A percentile compares a stretch with the other conserved stretches of the same genome.
Conservation (phyloP, 2,797 vertebrate genomes). For the Rhabdophis nuchalis region DNA sequence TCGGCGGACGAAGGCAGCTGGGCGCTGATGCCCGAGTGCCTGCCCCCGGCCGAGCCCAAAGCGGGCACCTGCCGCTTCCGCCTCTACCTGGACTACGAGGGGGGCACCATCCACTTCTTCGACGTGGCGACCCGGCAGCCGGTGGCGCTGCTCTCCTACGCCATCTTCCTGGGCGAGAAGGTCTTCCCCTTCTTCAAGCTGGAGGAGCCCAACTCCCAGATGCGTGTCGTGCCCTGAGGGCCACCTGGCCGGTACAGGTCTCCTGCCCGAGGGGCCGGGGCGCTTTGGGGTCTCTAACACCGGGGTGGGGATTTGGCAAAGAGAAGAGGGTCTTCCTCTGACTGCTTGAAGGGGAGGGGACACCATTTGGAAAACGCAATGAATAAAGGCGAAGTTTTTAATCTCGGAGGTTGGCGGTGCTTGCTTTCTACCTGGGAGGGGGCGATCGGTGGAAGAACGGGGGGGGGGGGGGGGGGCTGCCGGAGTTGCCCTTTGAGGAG, state of each 20-base stretch:
- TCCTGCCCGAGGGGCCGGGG: too few relatives aligned
- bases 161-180: not conserved
- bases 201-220: not conserved
- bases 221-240: not conserved
- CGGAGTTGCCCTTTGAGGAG: not conserved
- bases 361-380: not conserved
- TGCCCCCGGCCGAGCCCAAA: not conserved
- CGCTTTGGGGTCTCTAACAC: not conserved
- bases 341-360: not conserved
- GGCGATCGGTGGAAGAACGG: accelerated
- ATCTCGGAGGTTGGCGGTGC: accelerated
- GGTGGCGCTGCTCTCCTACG: not conserved
- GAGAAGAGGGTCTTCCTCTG: not conserved
- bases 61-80: accelerated
- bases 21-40: not conserved
- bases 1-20: not conserved
- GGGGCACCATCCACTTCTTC: not conserved
- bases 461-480: too few relatives aligned
- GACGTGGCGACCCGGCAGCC: not conserved
- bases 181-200: not conserved
- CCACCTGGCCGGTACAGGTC: too few relatives aligned
- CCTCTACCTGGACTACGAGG: not conserved
- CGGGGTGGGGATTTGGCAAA: not conserved
- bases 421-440: not conserved
- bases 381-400: not conserved